Percentiles rank a stretch among this genome's conserved stretches.
phyloP scores from a whole-genome alignment of 2,888 invertebrate genomes.

The Adineta ricciae region DNA sequence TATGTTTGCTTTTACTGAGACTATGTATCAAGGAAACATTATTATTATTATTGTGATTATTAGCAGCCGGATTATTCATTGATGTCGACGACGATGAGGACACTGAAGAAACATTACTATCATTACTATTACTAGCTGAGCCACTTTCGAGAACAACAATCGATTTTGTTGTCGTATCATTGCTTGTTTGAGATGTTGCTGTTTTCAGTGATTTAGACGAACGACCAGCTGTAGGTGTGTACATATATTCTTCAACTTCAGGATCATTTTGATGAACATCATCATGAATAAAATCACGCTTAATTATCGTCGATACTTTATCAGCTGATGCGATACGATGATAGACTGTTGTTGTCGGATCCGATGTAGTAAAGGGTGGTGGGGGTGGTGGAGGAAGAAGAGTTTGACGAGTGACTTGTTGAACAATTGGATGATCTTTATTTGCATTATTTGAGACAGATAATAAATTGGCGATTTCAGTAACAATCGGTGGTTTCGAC shows the following conservation, averaged over 20 bases:
- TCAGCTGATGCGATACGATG: not conserved
- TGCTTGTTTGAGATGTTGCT: not conserved
- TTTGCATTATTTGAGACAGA: not conserved
- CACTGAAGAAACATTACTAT: not conserved
- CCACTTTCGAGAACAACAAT: not conserved
- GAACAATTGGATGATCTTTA: not conserved
- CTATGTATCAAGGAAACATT: not conserved
- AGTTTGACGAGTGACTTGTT: conserved; percentile 3
- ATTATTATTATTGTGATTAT: conserved; percentile 5
- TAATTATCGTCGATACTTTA: not conserved
- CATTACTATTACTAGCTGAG: conserved; percentile 2
- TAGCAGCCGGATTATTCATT: not conserved
- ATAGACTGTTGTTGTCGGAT: not conserved
- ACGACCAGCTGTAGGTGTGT: not conserved
- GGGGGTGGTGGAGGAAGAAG: not conserved
- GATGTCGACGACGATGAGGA: not conserved
- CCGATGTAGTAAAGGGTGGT: not conserved
- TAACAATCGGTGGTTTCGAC: not conserved
- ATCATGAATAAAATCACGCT: conserved; percentile 2
- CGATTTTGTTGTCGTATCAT: not conserved
- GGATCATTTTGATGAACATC: conserved; percentile 8
- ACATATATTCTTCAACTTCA: conserved; percentile 22
- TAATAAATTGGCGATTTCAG: not conserved
- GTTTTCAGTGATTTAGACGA: not conserved
- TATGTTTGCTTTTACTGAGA: not conserved